These are phyloP conservation scores for Heliconius melpomene DNA, from an alignment of 1,140 invertebrate genomes.

Conservation along the genomic window DNA sequence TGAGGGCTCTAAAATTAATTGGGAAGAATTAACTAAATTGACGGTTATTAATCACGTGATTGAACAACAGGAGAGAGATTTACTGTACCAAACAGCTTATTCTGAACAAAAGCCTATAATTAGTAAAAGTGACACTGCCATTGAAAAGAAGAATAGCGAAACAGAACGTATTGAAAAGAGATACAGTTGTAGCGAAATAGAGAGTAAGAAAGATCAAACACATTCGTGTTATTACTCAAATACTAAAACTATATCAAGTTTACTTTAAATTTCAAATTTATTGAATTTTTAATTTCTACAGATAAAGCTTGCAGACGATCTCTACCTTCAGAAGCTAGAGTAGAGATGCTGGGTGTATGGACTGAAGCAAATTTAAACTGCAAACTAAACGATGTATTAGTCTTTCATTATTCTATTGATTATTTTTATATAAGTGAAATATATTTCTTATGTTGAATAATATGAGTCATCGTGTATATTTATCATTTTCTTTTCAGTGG, in stretches of 20 bases:
- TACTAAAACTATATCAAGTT: neutral
- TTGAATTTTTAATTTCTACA: conserved; percentile 36
- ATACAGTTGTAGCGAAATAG: conserved; percentile 70
- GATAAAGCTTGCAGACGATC: conserved; percentile 53
- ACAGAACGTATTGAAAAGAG: conserved; percentile 54
- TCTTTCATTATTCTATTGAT: neutral
- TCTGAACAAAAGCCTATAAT: conserved; percentile 56
- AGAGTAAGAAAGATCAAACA: conserved; percentile 47
- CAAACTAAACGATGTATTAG: conserved; percentile 71
- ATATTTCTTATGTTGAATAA: too few species aligned
- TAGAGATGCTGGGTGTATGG: conserved; percentile 77
- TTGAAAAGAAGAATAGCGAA: conserved; percentile 59
- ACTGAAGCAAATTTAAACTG: conserved; percentile 76
- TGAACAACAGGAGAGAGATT: conserved; percentile 70
- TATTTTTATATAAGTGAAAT: neutral
- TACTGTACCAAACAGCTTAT: conserved; percentile 60
- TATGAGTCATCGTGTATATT: too few species aligned
- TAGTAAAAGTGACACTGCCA: conserved; percentile 66
- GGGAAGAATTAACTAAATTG: conserved; percentile 82
- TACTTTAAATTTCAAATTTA: neutral
- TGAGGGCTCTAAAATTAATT: conserved; percentile 83
- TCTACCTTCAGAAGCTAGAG: conserved; percentile 57
- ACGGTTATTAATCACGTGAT: conserved; percentile 76
- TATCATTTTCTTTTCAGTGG: too few species aligned
- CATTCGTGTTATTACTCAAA: neutral